Base-by-base conservation (phyloP, 2,888 invertebrate genomes). In the Horisme vitalbata region DNA sequence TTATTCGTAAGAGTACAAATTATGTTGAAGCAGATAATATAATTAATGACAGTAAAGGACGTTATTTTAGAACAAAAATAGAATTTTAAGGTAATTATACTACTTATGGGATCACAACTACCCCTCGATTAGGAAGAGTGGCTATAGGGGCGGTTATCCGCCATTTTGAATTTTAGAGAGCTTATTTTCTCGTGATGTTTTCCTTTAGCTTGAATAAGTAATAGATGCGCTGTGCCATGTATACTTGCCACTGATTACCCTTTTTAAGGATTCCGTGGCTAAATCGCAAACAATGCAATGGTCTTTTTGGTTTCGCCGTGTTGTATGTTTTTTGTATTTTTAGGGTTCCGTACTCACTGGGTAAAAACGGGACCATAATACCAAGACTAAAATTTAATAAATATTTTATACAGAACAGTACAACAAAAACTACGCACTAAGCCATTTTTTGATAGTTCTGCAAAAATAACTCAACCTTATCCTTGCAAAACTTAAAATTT, bases 151-250 rank as follows among this genome's bases (percentile, higher is more conserved):
- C 18, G n/a, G 21, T 18, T 4, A 10, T 10, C 30, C 23, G 18
- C 45, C 39, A 46, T 46, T 24, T 46, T 46, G 39, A 46, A 46
- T 41, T 35, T 35, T 14, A 31, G 6, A 35, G 14, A 39, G 20
- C 30, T 34, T 45, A 45, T 45, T 31, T 35, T 41, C 45, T 35
- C 9, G 28, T 28, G 28, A 28, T 39, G 45, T 46, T 35, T 45
- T 39, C 35, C 45, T 39, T 41, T 13, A 26, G 24, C 31, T 26
- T 46, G 30, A 46, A 39, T 46, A 46, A 41, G 39, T 46, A 21
- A 41, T 46, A 37, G 14, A 32, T 31, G 45, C 14, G 35, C 35
- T 9, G 23, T 23, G 20, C 12, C 11, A 32, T 32, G 28, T 38
- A 46, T 23, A 18, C 12, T 45, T 10, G 32, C 18, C 20, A 9